Conservation (phyloP, 2,797 vertebrate genomes). For the Xenops minutus region DNA sequence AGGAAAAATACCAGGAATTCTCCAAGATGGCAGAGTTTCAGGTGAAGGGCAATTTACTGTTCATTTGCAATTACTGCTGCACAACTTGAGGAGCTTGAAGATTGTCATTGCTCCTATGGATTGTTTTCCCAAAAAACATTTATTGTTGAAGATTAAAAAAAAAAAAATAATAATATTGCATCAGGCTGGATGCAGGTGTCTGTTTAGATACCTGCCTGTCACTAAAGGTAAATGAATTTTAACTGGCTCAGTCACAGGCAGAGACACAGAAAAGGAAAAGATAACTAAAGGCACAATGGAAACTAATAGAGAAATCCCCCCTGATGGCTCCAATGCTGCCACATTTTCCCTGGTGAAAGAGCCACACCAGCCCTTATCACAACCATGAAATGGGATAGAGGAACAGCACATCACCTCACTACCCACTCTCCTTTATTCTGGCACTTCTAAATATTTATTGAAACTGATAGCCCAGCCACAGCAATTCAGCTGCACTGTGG, state of each 20-base stretch:
- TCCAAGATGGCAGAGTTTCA: neutral
- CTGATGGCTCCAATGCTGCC: neutral
- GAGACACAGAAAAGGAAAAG: neutral
- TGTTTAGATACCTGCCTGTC: neutral
- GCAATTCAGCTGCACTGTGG: neutral
- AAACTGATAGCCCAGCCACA: neutral
- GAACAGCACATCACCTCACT: neutral
- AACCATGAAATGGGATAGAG: constrained; percentile 4
- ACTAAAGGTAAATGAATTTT: neutral
- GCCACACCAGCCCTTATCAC: neutral
- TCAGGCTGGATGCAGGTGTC: neutral
- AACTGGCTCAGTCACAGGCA: neutral
- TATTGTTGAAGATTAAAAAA: neutral
- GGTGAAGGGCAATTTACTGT: neutral
- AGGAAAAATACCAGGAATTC: neutral
- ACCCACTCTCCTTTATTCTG: neutral
- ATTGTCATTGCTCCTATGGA: accelerated
- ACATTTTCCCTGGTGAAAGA: neutral
- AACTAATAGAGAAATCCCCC: neutral
- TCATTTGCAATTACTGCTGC: neutral
- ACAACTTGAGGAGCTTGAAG: accelerated
- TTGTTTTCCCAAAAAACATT: neutral
- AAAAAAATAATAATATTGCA: neutral
- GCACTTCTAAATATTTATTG: constrained; percentile 11
- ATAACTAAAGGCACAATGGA: neutral